These are phyloP conservation scores for Pocillopora damicornis DNA, from an alignment of 64 coral and sea anemone species.

Conservation along the genomic window DNA sequence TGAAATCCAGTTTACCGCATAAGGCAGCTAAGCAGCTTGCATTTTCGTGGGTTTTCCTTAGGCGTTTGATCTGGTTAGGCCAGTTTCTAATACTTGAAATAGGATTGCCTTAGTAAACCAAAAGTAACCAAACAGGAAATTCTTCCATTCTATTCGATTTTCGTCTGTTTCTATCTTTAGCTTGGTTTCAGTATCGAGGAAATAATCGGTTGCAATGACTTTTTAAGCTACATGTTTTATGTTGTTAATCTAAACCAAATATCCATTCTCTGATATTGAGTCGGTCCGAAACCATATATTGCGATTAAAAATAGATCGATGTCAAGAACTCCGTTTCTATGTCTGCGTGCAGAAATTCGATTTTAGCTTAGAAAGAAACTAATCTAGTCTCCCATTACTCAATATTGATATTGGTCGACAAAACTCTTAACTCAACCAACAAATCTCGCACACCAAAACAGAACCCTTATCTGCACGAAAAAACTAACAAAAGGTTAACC, in stretches of 20 bases:
- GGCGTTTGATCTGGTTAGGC: conserved; percentile 25
- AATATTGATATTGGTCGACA: neutral
- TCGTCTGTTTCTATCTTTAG: conserved; percentile 23
- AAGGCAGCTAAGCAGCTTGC: neutral
- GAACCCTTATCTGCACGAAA: conserved; percentile 1
- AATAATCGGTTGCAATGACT: conserved; percentile 18
- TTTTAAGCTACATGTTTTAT: conserved; percentile 25
- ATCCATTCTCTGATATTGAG: conserved; percentile 6
- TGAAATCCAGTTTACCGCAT: conserved; percentile 15
- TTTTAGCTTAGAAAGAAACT: neutral
- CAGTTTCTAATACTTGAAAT: conserved; percentile 9
- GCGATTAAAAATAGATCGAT: conserved; percentile 23
- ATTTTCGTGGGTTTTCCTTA: neutral
- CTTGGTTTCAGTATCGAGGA: conserved; percentile 8
- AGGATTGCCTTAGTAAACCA: conserved; percentile 4
- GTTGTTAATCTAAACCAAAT: neutral
- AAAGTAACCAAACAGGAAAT: conserved; percentile 8
- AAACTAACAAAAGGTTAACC: conserved; percentile 40
- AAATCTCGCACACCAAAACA: conserved; percentile 8
- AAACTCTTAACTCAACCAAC: conserved; percentile 11
- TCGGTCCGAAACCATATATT: neutral
- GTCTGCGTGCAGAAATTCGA: neutral
- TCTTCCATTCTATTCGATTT: neutral
- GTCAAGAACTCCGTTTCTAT: neutral
- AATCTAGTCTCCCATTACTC: neutral